Evolutionary conservation across 2,113 vertebrate genomes (phyloP).

Genomic region (Petroica traversi): DNA sequence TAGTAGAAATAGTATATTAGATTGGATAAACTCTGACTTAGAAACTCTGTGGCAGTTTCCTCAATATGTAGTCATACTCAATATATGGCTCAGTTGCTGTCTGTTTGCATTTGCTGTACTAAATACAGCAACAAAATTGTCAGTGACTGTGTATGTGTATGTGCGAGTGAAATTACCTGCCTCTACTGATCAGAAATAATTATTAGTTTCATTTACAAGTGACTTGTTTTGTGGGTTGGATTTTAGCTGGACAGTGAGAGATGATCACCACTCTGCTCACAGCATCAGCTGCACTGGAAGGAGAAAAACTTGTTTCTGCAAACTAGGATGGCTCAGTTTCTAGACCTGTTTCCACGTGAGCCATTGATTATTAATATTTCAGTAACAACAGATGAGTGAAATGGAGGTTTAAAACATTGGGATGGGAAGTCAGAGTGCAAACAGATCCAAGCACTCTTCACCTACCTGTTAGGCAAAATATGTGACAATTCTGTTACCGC

Average conservation of each 20-base stretch:
- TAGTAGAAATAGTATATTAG: not conserved
- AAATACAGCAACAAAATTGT: not conserved
- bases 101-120: not conserved
- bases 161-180: not conserved
- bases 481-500: not conserved
- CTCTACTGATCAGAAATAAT: not conserved
- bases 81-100: no score
- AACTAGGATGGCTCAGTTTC: not conserved
- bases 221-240: not conserved
- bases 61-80: not conserved
- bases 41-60: not conserved
- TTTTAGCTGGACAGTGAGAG: not conserved
- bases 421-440: not conserved
- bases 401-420: not conserved
- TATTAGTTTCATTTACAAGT: not conserved
- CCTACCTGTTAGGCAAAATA: not conserved
- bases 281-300: not conserved
- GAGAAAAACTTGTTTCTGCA: not conserved
- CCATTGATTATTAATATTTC: not conserved
- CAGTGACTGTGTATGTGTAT: not conserved
- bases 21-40: not conserved
- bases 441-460: not conserved
- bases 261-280: not conserved
- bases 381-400: not conserved
- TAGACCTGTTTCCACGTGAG: not conserved